phyloP scores from a whole-genome alignment of 2,113 vertebrate species.

The Scartelaos histophorus region DNA sequence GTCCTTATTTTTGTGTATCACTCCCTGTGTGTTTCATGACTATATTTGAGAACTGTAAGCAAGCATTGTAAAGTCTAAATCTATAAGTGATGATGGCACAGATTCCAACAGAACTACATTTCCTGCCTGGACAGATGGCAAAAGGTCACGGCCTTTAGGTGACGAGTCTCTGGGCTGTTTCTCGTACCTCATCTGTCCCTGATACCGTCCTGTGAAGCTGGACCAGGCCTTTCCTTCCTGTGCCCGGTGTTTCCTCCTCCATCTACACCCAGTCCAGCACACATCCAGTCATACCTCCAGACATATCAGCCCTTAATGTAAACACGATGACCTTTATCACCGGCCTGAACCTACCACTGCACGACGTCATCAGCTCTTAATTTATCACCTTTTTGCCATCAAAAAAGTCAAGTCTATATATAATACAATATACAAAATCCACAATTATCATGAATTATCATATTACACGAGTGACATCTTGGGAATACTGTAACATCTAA shows the following conservation, averaged over 20 bases:
- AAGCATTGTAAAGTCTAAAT: neutral
- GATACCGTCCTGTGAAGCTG: constrained; percentile 24
- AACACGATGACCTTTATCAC: constrained; percentile 62
- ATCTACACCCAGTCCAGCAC: constrained; percentile 31
- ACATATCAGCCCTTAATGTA: constrained; percentile 57
- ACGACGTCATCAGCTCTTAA: constrained; percentile 30
- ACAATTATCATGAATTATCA: neutral
- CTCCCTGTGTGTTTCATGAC: neutral
- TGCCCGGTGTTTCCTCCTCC: constrained; percentile 46
- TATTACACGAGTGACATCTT: neutral
- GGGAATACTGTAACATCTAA: neutral
- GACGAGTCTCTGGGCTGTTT: constrained; percentile 44
- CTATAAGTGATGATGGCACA: constrained; percentile 4
- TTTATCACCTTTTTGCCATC: constrained; percentile 23
- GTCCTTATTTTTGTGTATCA: neutral
- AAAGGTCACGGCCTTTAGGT: constrained; percentile 32
- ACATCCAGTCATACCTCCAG: constrained; percentile 30
- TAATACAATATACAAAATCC: neutral
- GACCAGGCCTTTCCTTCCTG: constrained; percentile 40
- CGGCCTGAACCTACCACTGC: constrained; percentile 42
- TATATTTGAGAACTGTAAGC: neutral
- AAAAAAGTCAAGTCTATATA: neutral
- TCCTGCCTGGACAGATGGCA: constrained; percentile 33
- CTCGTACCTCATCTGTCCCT: constrained; percentile 59
- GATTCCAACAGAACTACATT: constrained; percentile 24